Evolutionary conservation across 30 jellyfish, hydroid and myxozoan species (phyloP), one percentile per base, ranked within the genome.

Genomic region (Calvadosia cruxmelitensis): DNA sequence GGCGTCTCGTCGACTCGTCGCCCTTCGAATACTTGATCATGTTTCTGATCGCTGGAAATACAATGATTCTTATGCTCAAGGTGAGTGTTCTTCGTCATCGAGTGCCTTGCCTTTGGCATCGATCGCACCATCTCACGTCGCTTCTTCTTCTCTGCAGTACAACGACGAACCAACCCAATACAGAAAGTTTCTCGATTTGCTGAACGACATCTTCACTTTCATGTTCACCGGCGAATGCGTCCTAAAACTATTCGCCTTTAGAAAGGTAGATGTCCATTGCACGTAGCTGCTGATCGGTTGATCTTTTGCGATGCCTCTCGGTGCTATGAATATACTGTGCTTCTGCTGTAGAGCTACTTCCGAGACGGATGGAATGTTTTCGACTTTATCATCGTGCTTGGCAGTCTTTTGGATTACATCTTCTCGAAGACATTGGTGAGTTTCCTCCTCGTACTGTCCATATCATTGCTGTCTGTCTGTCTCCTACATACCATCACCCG

Each of bases 331-430:
- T 20, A 5, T 42, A 42, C 57, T 10, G 57, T 42, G 20, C 20
- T 42, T 5, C 57, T 42, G 10, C 20, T 42, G 57, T 76, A 91
- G 99, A 91, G 81, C 74, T 91, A 91, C 62, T 91, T 91, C 77
- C 79, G 99, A 31, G 99, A 91, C 77, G 99, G 99, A 0, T 91
- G 99, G 99, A 91, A 91, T 73, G 99, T 91, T 0, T 91, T 91
- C 63, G 99, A 91, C 71, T 91, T 91, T 76, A 91, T 91, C 77
- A 91, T 91, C 42, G 99, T 91, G 28, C 93, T 91, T 31, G 99
- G 99, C 33, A 91, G 99, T 51, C 74, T 91, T 57, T 63, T 91
- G 13, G 99, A 91, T 50, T 91, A 66, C 69, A 75, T 91, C 1
- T 91, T 91, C 67, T 80, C 95, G 3, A 82, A 83, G 68, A 72